Conservation (phyloP, 2,888 invertebrate genomes). For the Alsophila aescularia region DNA sequence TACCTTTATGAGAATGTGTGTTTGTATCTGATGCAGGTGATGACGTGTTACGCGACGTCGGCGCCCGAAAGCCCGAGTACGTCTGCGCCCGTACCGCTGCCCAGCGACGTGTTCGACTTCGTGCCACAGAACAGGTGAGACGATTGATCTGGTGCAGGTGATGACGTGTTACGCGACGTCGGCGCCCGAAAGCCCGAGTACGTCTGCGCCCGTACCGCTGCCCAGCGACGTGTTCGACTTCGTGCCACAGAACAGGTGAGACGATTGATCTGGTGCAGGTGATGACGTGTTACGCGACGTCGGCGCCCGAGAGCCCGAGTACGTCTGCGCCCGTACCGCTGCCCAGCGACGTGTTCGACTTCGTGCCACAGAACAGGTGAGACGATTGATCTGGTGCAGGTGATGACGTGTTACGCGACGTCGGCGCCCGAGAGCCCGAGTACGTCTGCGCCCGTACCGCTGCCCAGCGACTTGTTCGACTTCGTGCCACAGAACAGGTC, state of each 20-base stretch:
- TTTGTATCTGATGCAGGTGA: conserved; percentile 60
- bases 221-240: conserved; percentile 69
- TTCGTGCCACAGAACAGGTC: conserved; percentile 65
- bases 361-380: conserved; percentile 62
- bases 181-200: conserved; percentile 74
- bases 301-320: conserved; percentile 75
- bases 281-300: conserved; percentile 79
- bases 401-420: conserved; percentile 79
- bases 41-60: conserved; percentile 78
- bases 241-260: conserved; percentile 61
- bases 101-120: conserved; percentile 69
- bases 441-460: conserved; percentile 60
- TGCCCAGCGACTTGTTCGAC: conserved; percentile 67
- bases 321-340: conserved; percentile 62
- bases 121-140: conserved; percentile 61
- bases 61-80: conserved; percentile 76
- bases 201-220: conserved; percentile 60
- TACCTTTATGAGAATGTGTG: no score
- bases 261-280: conserved; percentile 49
- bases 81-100: conserved; percentile 59
- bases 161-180: conserved; percentile 80
- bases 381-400: conserved; percentile 44
- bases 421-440: conserved; percentile 77
- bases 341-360: conserved; percentile 68
- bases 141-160: conserved; percentile 49